Base-by-base conservation (phyloP, 2,888 invertebrate genomes). In the Theodoxus fluviatilis region DNA sequence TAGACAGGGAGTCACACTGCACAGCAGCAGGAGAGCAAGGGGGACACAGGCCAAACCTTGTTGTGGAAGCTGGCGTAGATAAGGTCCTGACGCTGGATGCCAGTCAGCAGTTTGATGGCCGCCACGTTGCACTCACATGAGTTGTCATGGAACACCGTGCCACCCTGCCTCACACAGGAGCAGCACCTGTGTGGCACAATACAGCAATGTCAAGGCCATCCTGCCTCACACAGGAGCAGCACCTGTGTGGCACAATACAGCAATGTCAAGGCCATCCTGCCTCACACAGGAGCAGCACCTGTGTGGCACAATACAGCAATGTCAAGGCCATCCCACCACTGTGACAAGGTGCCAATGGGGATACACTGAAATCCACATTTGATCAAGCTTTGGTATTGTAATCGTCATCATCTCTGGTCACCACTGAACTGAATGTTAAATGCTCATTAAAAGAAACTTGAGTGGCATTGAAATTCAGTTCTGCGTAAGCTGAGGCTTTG, bases 91-190 rank as follows among this genome's bases (percentile, higher is more conserved):
- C 92, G 91, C 0, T 91, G 87, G 12, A 94, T 86, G 76, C 91
- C 91, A 1, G 94, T 93, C 81, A 93, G 91, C 83, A 92, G 91
- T 84, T 92, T 92, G 72, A 96, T 92, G 18, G 94, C 94, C 4
- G 94, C 93, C 71, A 94, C 91, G 87, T 94, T 92, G 87, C 95
- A 96, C 81, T 93, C 89, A 85, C 95, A 96, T 86, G 94, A 94
- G 88, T 96, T 95, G 88, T 96, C 96, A 73, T 93, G 93, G n/a
- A 92, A 90, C 57, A 94, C 92, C 77, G 91, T 89, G 31, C 73
- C 73, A 18, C 73, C 55, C 65, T 72, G 66, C n/a, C 76, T 70
- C 33, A 78, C 75, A 76, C 84, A 83, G 7, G 77, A 73, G 71
- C 83, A 84, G 71, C 85, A 85, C 67, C 85, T 85, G 69, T 49